These are phyloP conservation scores for Pandemis cinnamomeana DNA, from an alignment of 2,888 invertebrate species.

Conservation along the genomic window DNA sequence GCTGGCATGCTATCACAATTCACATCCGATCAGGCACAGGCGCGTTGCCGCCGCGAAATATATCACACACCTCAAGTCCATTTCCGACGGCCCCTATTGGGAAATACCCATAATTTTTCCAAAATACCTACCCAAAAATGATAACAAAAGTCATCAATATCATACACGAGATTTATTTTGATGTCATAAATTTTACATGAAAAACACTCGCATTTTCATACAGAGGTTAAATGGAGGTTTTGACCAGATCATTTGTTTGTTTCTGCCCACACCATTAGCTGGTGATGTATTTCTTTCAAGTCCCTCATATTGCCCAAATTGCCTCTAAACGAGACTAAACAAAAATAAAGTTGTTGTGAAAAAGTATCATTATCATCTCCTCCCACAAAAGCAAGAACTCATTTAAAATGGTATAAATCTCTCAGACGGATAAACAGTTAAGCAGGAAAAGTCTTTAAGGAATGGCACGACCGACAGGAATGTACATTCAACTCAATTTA, in stretches of 20 bases:
- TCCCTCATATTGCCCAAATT: not conserved
- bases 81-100: constrained; percentile 16
- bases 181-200: constrained; percentile 15
- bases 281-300: constrained; percentile 11
- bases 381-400: not conserved
- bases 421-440: constrained; percentile 16
- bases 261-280: constrained; percentile 19
- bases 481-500: constrained; percentile 37
- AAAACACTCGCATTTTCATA: constrained; percentile 14
- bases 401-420: constrained; percentile 3
- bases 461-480: constrained; percentile 29
- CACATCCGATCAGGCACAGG: constrained; percentile 40
- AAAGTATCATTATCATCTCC: not conserved
- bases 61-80: constrained; percentile 25
- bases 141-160: constrained; percentile 28
- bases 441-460: constrained; percentile 19
- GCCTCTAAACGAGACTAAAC: constrained; percentile 16
- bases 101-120: constrained; percentile 23
- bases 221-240: constrained; percentile 21
- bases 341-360: constrained; percentile 10
- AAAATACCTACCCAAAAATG: constrained; percentile 6
- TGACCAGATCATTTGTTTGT: constrained; percentile 30
- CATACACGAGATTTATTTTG: constrained; percentile 7
- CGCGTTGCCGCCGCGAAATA: constrained; percentile 16
- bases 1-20: constrained; percentile 41